Percentiles rank a stretch among this genome's conserved stretches.
phyloP scores from a whole-genome alignment of 2,797 vertebrate species.

The Pampus argenteus region DNA sequence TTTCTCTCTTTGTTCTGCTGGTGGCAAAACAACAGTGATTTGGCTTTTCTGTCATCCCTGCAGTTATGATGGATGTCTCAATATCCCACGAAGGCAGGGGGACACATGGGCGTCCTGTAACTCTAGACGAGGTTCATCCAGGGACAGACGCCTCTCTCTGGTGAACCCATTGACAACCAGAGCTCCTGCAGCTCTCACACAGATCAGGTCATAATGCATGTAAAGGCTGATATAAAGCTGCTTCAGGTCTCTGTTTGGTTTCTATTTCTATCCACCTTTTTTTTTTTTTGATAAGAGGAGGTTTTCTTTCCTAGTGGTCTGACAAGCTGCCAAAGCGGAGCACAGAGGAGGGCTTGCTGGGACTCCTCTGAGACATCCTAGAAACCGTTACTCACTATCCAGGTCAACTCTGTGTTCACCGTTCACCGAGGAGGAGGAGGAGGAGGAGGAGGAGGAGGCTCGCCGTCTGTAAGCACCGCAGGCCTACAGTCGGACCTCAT shows the following conservation, averaged over 20 bases:
- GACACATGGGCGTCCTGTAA: constrained; percentile 35
- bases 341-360: constrained; percentile 53
- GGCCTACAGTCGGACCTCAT: constrained; percentile 17
- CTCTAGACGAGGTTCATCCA: constrained; percentile 29
- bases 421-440: constrained; percentile 5
- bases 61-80: constrained; percentile 19
- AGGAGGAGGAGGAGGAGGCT: too few species aligned
- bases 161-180: not conserved
- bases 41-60: constrained; percentile 23
- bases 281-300: constrained; percentile 35
- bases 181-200: not conserved
- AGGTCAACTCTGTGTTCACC: constrained; percentile 66
- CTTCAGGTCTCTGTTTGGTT: constrained; percentile 27
- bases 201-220: not conserved
- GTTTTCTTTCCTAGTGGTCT: constrained; percentile 56
- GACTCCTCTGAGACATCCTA: constrained; percentile 64
- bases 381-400: constrained; percentile 66
- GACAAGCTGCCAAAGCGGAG: constrained; percentile 70
- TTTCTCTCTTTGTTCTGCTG: constrained; percentile 33
- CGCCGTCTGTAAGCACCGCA: constrained; percentile 19
- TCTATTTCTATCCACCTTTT: constrained; percentile 45
- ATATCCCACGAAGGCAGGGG: constrained; percentile 15
- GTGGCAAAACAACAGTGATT: constrained; percentile 44
- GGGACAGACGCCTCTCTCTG: constrained; percentile 31
- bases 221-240: not conserved